Evolutionary conservation across 2,888 invertebrate species (phyloP).

Genomic region (Neoascia interrupta): DNA sequence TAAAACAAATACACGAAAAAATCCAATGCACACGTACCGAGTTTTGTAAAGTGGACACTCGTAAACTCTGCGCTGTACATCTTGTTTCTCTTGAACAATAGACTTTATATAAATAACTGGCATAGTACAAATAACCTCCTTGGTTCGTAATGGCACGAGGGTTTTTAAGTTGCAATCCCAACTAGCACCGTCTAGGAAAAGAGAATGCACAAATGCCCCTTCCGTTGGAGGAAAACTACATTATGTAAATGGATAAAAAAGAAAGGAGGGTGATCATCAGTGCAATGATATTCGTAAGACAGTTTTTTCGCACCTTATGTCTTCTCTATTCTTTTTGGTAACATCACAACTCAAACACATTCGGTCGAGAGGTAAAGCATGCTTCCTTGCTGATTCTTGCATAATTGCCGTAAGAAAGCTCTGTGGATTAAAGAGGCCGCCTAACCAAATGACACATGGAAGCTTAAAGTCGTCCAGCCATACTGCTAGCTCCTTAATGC

Average conservation of each 20-base stretch:
- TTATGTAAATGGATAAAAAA: background rate
- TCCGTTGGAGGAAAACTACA: constrained; percentile 90
- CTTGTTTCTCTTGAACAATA: constrained; percentile 94
- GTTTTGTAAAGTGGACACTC: constrained; percentile 98
- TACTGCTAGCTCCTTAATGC: constrained; percentile 90
- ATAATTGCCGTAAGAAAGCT: constrained; percentile 98
- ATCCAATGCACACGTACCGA: constrained; percentile 79
- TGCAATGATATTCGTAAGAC: too few species aligned
- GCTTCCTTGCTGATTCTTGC: constrained; percentile 97
- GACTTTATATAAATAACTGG: constrained; percentile 95
- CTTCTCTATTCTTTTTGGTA: constrained; percentile 92
- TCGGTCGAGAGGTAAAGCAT: constrained; percentile 97
- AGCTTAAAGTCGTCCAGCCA: constrained; percentile 92
- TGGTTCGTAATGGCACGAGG: constrained; percentile 91
- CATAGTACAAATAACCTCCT: constrained; percentile 94
- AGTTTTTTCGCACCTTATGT: constrained; percentile 90
- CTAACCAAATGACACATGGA: constrained; percentile 95
- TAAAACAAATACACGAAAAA: background rate
- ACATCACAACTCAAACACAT: constrained; percentile 98
- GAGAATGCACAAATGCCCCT: constrained; percentile 93
- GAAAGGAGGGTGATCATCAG: too few species aligned
- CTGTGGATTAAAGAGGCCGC: constrained; percentile 98
- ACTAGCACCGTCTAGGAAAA: constrained; percentile 96
- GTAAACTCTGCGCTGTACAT: constrained; percentile 88
- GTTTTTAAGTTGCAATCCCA: constrained; percentile 92